A percentile compares a stretch with the other conserved stretches of the same genome.
Conservation (phyloP, 2,113 vertebrate genomes). For the Cyanistes caeruleus region DNA sequence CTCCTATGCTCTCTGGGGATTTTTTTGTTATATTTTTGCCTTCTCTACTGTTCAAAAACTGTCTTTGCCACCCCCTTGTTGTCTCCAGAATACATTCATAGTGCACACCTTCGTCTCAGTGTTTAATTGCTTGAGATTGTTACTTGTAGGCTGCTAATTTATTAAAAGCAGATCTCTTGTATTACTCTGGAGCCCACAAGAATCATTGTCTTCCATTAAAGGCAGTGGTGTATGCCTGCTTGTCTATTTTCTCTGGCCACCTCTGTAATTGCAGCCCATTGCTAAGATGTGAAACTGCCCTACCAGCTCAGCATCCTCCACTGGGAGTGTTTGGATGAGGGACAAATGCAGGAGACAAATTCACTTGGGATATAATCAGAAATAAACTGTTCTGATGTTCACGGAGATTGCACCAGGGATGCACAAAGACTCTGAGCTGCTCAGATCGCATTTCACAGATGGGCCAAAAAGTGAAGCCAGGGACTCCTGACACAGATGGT, state of each 20-base stretch:
- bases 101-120: slow-evolving; percentile 47
- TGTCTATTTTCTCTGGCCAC: slow-evolving; percentile 57
- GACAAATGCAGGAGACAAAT: not conserved
- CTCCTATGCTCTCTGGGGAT: not conserved
- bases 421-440: not conserved
- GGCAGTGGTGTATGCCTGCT: slow-evolving; percentile 34
- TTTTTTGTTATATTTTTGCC: not conserved
- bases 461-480: not conserved
- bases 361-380: not conserved
- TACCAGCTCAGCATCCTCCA: slow-evolving; percentile 1
- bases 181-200: slow-evolving; percentile 56
- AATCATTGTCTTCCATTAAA: slow-evolving; percentile 71
- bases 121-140: slow-evolving; percentile 70
- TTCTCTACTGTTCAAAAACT: not conserved
- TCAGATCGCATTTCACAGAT: not conserved
- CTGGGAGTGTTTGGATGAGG: not conserved
- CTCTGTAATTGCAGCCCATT: slow-evolving; percentile 58
- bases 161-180: slow-evolving; percentile 59
- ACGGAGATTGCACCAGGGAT: rapidly evolving
- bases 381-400: not conserved
- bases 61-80: not conserved
- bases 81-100: slow-evolving; percentile 48
- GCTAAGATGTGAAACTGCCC: slow-evolving; percentile 32
- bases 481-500: not conserved
- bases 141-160: slow-evolving; percentile 68